Evolutionary conservation across 2,888 invertebrate genomes (phyloP).

Genomic region (Meteorus colon): DNA sequence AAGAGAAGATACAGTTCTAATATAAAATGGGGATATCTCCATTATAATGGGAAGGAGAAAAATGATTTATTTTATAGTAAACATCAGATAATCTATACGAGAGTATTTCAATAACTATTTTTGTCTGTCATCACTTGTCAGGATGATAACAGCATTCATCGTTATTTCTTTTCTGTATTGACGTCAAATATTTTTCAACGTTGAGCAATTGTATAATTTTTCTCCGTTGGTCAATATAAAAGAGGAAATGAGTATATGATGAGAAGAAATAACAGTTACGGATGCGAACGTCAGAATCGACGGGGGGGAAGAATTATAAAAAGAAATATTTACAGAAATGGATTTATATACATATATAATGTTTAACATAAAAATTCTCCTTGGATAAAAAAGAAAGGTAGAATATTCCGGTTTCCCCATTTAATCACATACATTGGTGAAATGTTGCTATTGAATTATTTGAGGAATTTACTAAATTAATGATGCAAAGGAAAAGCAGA

Average conservation of each 20-base stretch:
- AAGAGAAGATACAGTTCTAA: conserved; percentile 23
- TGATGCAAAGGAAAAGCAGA: not conserved
- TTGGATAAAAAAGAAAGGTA: conserved; percentile 3
- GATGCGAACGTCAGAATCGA: conserved; percentile 1
- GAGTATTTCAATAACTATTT: conserved; percentile 50
- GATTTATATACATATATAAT: conserved; percentile 2
- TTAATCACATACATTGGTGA: conserved; percentile 8
- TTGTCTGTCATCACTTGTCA: conserved; percentile 34
- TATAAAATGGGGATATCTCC: conserved; percentile 45
- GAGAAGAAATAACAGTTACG: not conserved
- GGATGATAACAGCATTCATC: conserved; percentile 46
- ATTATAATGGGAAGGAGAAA: conserved; percentile 58
- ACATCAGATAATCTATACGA: conserved; percentile 57
- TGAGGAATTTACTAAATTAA: not conserved
- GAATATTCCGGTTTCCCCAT: not conserved
- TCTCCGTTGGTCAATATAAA: not conserved
- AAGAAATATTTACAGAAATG: conserved; percentile 4
- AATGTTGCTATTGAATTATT: conserved; percentile 24
- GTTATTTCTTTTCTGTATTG: conserved; percentile 68
- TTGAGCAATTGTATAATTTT: conserved; percentile 35
- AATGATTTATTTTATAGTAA: conserved; percentile 61
- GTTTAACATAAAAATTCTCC: conserved; percentile 7
- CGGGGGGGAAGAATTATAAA: not conserved
- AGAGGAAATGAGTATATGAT: not conserved
- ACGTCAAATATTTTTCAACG: conserved; percentile 58